These are phyloP conservation scores for Baryphthengus martii DNA, from an alignment of 2,113 vertebrate genomes.

Conservation along the genomic window DNA sequence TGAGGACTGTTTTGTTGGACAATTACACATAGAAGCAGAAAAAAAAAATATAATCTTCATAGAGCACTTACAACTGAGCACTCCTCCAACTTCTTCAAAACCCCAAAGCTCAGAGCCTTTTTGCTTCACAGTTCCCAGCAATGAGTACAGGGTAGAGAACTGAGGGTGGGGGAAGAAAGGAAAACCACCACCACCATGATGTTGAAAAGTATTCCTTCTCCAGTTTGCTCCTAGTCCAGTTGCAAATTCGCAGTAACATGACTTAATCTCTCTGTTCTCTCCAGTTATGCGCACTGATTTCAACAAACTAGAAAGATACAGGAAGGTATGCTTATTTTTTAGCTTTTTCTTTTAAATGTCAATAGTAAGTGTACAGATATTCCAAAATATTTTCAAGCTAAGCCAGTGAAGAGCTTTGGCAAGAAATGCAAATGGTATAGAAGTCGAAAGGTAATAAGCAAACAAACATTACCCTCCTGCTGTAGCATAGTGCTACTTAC, in stretches of 20 bases:
- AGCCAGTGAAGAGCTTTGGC: not conserved
- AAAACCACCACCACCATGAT: not conserved
- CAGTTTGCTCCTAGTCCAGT: not conserved
- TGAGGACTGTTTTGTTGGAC: not conserved
- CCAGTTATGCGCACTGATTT: not conserved
- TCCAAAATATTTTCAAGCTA: not conserved
- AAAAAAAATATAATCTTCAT: not conserved
- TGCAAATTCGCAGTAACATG: not conserved
- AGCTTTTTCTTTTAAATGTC: not conserved
- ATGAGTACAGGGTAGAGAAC: not conserved
- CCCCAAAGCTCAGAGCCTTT: not conserved
- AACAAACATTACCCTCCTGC: not conserved
- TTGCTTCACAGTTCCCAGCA: not conserved
- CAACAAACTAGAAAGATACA: not conserved
- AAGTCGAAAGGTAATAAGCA: not conserved
- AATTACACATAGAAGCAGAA: not conserved
- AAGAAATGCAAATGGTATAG: not conserved
- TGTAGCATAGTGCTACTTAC: not conserved
- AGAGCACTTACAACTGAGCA: not conserved
- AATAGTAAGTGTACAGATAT: not conserved
- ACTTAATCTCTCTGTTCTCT: not conserved
- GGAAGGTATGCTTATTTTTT: not conserved
- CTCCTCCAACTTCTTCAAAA: accelerated
- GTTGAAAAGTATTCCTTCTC: not conserved
- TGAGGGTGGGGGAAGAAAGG: not conserved